A percentile compares a stretch with the other conserved stretches of the same genome.
phyloP scores from a whole-genome alignment of 1,140 invertebrate species.

The Cheumatopsyche charites region DNA sequence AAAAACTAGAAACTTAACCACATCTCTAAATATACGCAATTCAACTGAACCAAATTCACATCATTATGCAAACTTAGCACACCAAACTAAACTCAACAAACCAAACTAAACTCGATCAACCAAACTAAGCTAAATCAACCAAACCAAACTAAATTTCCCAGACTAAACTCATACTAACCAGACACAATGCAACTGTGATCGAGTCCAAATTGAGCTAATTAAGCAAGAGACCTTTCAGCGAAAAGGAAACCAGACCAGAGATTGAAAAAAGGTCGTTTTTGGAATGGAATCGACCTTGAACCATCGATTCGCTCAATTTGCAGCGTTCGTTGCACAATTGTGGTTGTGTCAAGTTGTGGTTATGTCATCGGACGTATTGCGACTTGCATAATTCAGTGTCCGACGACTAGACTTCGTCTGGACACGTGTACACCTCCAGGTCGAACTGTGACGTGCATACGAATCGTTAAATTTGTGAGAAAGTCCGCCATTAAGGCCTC shows the following conservation, averaged over 20 bases:
- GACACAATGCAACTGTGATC: too few relatives aligned
- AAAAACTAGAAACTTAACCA: too few relatives aligned
- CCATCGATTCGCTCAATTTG: constrained; percentile 32
- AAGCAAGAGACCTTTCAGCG: too few relatives aligned
- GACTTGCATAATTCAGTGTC: constrained; percentile 3
- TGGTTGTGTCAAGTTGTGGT: neutral
- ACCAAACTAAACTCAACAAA: too few relatives aligned
- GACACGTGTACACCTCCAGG: neutral
- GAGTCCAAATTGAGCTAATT: too few relatives aligned
- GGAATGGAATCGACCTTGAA: constrained; percentile 26
- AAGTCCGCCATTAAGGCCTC: neutral
- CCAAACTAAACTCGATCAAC: too few relatives aligned
- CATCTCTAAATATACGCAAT: too few relatives aligned
- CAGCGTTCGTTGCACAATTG: constrained; percentile 22
- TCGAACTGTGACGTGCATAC: neutral
- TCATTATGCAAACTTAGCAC: too few relatives aligned
- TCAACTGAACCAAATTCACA: too few relatives aligned
- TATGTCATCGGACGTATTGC: constrained; percentile 5
- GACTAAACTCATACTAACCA: too few relatives aligned
- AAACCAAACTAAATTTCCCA: too few relatives aligned
- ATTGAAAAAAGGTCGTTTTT: neutral
- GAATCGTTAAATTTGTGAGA: neutral
- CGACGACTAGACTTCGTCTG: neutral
- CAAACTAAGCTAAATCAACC: too few relatives aligned
- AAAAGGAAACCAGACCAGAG: neutral